Base-by-base conservation (phyloP, 2,797 vertebrate species). In the Columba guinea region DNA sequence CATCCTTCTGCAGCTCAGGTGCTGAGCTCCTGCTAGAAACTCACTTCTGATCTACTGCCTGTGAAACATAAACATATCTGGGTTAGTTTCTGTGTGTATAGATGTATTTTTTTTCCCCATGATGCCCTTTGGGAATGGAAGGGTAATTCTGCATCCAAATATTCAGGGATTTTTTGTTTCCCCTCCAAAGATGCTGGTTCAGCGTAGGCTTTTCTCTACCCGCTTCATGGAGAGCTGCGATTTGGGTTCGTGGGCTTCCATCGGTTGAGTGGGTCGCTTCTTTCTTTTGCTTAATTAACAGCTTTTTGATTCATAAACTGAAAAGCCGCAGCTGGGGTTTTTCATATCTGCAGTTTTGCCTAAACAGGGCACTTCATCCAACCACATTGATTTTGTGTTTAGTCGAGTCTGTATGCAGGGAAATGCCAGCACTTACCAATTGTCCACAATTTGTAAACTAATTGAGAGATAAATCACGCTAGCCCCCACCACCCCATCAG, bases 361-460 rank as follows among this genome's bases (percentile, higher is more conserved):
- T 94, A 53, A 94, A 58, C 60, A 79, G 74, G 84, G 81, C 30
- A 28, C 86, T 97, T 95, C 93, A 95, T 94, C 94, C 75, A 85
- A 62, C 52, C 70, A 26, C 87, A 95, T 92, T 22, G 97, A 97
- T 96, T 97, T 97, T 97, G 64, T 97, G 95, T 82, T 97, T 39
- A 68, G 76, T 89, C 87, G 91, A 77, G 84, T 95, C 95, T 91
- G 89, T 35, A 24, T 19, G 55, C 90, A 86, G 84, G 63, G 90
- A 93, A 64, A 89, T 75, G 87, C 91, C 96, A 94, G 81, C 88
- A 59, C 93, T 95, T 92, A 68, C 71, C 94, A 90, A 91, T 93
- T 86, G 95, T 70, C 94, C 86, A 77, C 93, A 93, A 84, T 96
- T 96, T 96, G 90, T 94, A 92, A 96, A 91, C 92, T 96, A 97